Base-by-base conservation (phyloP, 2,113 vertebrate genomes). In the Malurus elegans region DNA sequence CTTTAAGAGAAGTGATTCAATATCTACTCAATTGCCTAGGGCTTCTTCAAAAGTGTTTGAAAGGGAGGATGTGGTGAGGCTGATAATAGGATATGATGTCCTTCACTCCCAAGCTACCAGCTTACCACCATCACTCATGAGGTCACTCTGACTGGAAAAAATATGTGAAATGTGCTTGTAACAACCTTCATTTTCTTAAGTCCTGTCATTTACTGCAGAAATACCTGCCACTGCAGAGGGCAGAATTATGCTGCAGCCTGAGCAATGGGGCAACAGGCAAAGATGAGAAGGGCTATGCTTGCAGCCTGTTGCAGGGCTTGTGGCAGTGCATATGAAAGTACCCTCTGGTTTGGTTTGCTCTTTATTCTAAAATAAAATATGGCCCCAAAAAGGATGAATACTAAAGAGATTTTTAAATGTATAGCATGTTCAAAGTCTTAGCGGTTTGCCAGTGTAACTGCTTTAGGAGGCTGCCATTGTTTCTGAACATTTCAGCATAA, bases 31-130 rank as follows among this genome's bases (percentile, higher is more conserved):
- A 48, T 51, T 83, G 84, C 92, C 87, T 76, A 79, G 85, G 56
- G 71, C 71, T 92, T 95, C 64, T 92, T 80, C 90, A 83, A 86
- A 51, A 47, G 28, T 36, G 25, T 25, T 95, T 95, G 79, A 93
- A 88, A 94, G 24, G 44, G 25, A 90, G 44, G 81, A 92, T 86
- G 79, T 79, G 87, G 67, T 73, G 36, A 90, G 64, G 85, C 56
- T 78, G 85, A 65, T 73, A 92, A 90, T 60, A 38, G 73, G 34
- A 85, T 79, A 47, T 23, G 40, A 32, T 0, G 0, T 62, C 42
- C 88, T 89, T 79, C 60, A 42, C 32, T 88, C 92, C 71, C 32
- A 26, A 88, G 66, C 42, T 91, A 42, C 50, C 60, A 69, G 44
- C 31, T 79, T 87, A 31, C 8, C 5, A 69, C 38, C 29, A 82